Evolutionary conservation across 2,888 invertebrate species (phyloP).

Genomic region (Falcaria lacertinaria): DNA sequence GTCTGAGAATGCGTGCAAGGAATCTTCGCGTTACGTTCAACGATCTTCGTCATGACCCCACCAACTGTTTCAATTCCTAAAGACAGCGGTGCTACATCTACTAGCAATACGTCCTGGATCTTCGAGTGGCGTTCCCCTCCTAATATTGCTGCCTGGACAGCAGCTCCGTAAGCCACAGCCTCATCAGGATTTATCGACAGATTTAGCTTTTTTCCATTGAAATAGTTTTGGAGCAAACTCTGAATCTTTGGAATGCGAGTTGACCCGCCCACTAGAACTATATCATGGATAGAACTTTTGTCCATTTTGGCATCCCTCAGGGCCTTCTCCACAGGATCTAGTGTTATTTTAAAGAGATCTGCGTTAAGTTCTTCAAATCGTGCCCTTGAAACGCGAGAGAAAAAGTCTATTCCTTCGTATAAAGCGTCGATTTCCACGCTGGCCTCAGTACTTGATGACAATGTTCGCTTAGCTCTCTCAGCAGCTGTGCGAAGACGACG

Average conservation of each 20-base stretch:
- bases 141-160: conserved; percentile 86
- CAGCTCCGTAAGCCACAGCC: conserved; percentile 89
- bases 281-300: conserved; percentile 85
- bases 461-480: conserved; percentile 86
- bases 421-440: conserved; percentile 87
- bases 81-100: conserved; percentile 82
- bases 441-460: conserved; percentile 88
- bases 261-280: conserved; percentile 90
- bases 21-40: conserved; percentile 85
- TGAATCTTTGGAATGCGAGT: conserved; percentile 90
- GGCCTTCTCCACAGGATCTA: conserved; percentile 88
- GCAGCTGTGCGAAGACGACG: conserved; percentile 86
- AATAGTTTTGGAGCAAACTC: conserved; percentile 85
- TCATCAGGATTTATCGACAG: conserved; percentile 89
- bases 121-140: conserved; percentile 85
- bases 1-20: conserved; percentile 85
- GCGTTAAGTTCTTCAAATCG: conserved; percentile 88
- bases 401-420: conserved; percentile 84
- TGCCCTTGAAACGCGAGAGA: conserved; percentile 84
- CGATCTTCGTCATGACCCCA: conserved; percentile 87
- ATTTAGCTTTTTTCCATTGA: conserved; percentile 85
- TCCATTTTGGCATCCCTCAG: conserved; percentile 88
- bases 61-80: conserved; percentile 89
- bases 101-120: conserved; percentile 83
- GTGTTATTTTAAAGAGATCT: conserved; percentile 84